Conservation (phyloP, 2,888 invertebrate species). For the Epinotia demarniana region DNA sequence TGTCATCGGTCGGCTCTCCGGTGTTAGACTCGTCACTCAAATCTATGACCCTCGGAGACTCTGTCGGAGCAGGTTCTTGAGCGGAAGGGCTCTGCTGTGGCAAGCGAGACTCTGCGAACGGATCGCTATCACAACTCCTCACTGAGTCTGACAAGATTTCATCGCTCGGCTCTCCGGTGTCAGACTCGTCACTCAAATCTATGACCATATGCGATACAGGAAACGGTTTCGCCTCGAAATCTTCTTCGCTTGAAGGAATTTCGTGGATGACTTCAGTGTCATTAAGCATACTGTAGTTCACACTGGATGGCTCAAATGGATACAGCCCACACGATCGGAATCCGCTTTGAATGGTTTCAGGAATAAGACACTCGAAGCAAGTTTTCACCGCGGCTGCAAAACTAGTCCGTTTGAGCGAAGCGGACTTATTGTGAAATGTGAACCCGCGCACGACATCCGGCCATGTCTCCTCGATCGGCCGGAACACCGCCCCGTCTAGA, state of each 20-base stretch:
- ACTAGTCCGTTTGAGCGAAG: neutral
- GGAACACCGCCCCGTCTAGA: neutral
- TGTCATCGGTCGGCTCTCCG: neutral
- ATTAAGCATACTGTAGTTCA: neutral
- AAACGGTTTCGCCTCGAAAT: neutral
- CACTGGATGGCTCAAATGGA: neutral
- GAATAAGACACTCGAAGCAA: neutral
- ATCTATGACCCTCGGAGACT: neutral
- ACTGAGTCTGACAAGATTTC: neutral
- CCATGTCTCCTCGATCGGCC: neutral
- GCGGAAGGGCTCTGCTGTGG: neutral
- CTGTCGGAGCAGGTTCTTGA: neutral
- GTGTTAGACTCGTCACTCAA: neutral
- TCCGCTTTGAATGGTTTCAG: constrained; percentile 7
- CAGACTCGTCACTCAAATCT: neutral
- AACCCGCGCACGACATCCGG: neutral
- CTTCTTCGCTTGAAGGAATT: neutral
- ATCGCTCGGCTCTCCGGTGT: neutral
- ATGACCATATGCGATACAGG: neutral
- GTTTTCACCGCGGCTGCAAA: neutral
- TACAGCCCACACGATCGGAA: constrained; percentile 1
- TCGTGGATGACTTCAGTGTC: neutral
- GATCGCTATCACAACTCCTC: neutral
- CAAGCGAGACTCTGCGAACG: neutral
- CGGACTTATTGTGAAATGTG: neutral